phyloP scores from a whole-genome alignment of 1,140 invertebrate genomes.

The Hormaphis cornu region DNA sequence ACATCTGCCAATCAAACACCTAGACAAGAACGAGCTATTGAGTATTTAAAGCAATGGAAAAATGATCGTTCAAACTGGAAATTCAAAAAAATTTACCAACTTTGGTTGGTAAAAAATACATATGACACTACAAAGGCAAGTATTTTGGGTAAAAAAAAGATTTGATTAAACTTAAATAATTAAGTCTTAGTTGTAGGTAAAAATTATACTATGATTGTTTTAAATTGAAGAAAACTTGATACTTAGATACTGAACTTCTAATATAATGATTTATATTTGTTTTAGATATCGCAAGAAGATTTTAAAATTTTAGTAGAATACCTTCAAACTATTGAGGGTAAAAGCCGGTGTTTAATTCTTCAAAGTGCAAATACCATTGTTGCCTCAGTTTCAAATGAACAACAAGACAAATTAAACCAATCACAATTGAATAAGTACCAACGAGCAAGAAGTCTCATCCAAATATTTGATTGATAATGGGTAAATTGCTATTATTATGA shows the following conservation, averaged over 20 bases:
- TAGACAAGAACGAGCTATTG: constrained; percentile 5
- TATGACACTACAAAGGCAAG: not conserved
- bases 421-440: not conserved
- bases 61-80: constrained; percentile 15
- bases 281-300: constrained; percentile 9
- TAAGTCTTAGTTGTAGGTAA: not conserved
- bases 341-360: not conserved
- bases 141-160: not conserved
- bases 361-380: not conserved
- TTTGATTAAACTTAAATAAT: too few relatives aligned
- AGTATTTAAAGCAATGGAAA: constrained; percentile 22
- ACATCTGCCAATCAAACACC: not conserved
- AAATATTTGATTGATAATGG: constrained; percentile 7
- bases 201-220: not conserved
- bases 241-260: not conserved
- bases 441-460: constrained; percentile 8
- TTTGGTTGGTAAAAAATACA: constrained; percentile 17
- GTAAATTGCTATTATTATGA: not conserved
- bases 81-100: constrained; percentile 22
- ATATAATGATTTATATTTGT: not conserved
- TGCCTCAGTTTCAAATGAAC: not conserved
- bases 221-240: not conserved
- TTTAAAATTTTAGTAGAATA: constrained; percentile 17
- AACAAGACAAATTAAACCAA: not conserved
- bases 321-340: constrained; percentile 11